Evolutionary conservation across 2,888 invertebrate species (phyloP), one percentile per base, ranked within the genome.

Genomic region (Priapulus caudatus): DNA sequence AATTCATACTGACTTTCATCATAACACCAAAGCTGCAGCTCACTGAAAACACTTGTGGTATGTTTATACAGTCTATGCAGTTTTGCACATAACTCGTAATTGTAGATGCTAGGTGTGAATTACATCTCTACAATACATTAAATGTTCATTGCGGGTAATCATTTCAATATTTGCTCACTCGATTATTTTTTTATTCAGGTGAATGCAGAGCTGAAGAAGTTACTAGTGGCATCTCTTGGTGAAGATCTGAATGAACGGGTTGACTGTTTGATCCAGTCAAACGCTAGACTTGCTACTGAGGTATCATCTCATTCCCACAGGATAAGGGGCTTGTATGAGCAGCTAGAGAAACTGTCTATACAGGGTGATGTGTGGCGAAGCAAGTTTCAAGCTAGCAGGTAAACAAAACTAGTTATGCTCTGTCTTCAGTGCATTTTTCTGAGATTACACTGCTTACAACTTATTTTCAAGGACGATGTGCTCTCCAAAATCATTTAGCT

Each of bases 301-400:
- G 74, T 93, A 47, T 75, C 89, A 4, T 86, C 83, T 66, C 89
- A 88, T 23, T 84, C 87, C 20, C 82, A 88, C 68, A 83, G 87
- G 69, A 75, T 91, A 51, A 56, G 62, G 15, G 65, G 68, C 21
- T 72, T 91, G 71, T 86, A 87, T 74, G 92, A 93, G 69, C 87
- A 90, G 74, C 84, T 89, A 2, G 93, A 95, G 68, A 86, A 86
- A 78, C 73, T 93, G 33, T 86, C 88, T 18, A 89, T 92, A 0
- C 90, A 92, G 66, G 89, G 90, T 67, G 92, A 95, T 74, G 89
- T 93, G 48, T 95, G 92, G 92, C 79, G 90, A 57, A 91, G 90
- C 67, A 95, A 93, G 79, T 95, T 90, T 72, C 76, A 92, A 61
- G 92, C 93, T 20, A 88, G 88, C 75, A 86, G 86, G 86, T 86